A percentile compares a stretch with the other conserved stretches of the same genome.
phyloP scores from a whole-genome alignment of 23 tunicate species.

The Botrylloides violaceus region DNA sequence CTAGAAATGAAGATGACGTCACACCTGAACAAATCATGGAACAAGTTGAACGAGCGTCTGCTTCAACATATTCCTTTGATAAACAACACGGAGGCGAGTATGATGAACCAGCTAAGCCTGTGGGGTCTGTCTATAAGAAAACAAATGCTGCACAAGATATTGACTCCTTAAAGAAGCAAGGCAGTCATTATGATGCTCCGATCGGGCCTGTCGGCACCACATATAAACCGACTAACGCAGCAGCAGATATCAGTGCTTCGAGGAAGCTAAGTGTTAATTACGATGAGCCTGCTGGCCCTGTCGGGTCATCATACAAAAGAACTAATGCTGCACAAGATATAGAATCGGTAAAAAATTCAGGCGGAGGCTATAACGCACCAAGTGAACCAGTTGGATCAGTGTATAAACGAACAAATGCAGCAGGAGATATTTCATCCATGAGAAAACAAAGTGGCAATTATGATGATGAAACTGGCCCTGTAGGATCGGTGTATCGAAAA shows the following conservation, averaged over 20 bases:
- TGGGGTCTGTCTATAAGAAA: constrained; percentile 84
- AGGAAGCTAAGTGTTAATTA: constrained; percentile 24
- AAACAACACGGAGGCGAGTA: constrained; percentile 31
- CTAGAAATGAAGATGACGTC: constrained; percentile 88
- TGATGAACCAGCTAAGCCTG: constrained; percentile 35
- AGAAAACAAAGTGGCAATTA: not conserved
- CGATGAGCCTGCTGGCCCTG: constrained; percentile 35
- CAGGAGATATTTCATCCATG: constrained; percentile 23
- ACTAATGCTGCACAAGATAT: constrained; percentile 74
- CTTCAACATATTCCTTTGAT: constrained; percentile 58
- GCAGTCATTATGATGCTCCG: constrained; percentile 12
- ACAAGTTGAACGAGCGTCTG: constrained; percentile 52
- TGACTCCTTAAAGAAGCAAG: constrained; percentile 26
- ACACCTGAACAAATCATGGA: constrained; percentile 80
- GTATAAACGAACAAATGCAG: constrained; percentile 71
- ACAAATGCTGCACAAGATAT: constrained; percentile 74
- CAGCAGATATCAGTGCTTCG: constrained; percentile 48
- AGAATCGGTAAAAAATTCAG: constrained; percentile 27
- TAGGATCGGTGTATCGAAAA: constrained; percentile 81
- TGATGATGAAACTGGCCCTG: constrained; percentile 4
- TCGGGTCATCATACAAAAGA: constrained; percentile 82
- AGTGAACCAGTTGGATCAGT: constrained; percentile 78
- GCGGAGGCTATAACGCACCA: constrained; percentile 14
- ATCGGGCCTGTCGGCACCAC: constrained; percentile 73
- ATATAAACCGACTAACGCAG: constrained; percentile 68